phyloP scores from a whole-genome alignment of 2,797 vertebrate species.

The Ctenosaura bakeri region DNA sequence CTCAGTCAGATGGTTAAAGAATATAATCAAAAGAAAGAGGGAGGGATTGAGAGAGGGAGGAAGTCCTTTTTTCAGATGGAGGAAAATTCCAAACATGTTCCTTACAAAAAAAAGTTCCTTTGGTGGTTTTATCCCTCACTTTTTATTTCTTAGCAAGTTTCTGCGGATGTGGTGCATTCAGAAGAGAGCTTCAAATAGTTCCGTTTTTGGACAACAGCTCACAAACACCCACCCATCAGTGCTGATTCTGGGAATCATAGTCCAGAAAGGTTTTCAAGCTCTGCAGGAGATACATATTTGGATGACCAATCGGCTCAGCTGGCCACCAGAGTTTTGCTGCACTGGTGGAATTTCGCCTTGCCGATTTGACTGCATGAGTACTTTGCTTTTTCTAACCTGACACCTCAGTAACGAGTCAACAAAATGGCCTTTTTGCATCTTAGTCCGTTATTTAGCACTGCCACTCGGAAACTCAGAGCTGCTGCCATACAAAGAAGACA shows the following conservation, averaged over 20 bases:
- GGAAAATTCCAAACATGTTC: slow-evolving; percentile 84
- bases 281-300: neutral
- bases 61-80: slow-evolving; percentile 55
- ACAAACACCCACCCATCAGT: too few relatives aligned
- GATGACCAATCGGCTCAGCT: neutral
- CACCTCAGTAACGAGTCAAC: slow-evolving; percentile 73
- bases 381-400: slow-evolving; percentile 53
- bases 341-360: neutral
- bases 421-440: slow-evolving; percentile 78
- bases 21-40: too few relatives aligned
- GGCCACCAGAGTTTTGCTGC: neutral
- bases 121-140: slow-evolving; percentile 76
- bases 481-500: slow-evolving; percentile 81
- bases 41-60: too few relatives aligned
- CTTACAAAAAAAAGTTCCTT: slow-evolving; percentile 82
- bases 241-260: too few relatives aligned
- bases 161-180: slow-evolving; percentile 76
- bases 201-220: neutral
- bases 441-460: slow-evolving; percentile 83
- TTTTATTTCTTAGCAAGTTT: slow-evolving; percentile 78
- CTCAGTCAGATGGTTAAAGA: too few relatives aligned
- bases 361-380: neutral
- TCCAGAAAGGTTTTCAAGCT: too few relatives aligned
- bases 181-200: slow-evolving; percentile 1
- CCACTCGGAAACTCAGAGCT: slow-evolving; percentile 84